phyloP scores from a whole-genome alignment of 1,140 invertebrate species.

The Daktulosphaira vitifoliae region DNA sequence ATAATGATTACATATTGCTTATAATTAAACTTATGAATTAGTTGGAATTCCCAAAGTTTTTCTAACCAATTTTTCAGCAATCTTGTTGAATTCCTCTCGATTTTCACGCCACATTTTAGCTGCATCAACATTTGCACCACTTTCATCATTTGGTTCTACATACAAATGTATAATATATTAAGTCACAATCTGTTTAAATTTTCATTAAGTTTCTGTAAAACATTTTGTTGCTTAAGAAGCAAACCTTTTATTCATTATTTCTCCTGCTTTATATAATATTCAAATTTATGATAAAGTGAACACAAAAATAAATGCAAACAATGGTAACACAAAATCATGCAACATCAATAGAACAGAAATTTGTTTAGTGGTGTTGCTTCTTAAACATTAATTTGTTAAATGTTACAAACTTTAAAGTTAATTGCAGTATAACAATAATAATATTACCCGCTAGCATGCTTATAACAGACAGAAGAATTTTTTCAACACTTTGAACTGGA shows the following conservation, averaged over 20 bases:
- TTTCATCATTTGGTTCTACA: constrained; percentile 96
- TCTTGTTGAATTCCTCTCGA: constrained; percentile 84
- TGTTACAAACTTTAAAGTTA: no score
- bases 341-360: no score
- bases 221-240: no score
- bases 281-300: no score
- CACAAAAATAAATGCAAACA: no score
- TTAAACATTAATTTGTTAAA: no score
- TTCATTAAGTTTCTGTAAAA: no score
- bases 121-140: constrained; percentile 98
- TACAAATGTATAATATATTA: background rate
- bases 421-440: background rate
- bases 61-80: constrained; percentile 82
- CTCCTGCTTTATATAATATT: no score
- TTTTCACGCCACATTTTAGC: constrained; percentile 99
- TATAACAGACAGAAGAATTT: constrained; percentile 95
- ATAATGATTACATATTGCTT: background rate
- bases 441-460: constrained; percentile 85
- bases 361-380: no score
- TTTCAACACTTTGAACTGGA: constrained; percentile 98
- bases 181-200: no score
- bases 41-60: constrained; percentile 65
- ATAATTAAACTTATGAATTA: background rate
- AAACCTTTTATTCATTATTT: no score
- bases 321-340: no score